Base-by-base conservation (phyloP, 2,888 invertebrate genomes). In the Mechanitis messenoides region DNA sequence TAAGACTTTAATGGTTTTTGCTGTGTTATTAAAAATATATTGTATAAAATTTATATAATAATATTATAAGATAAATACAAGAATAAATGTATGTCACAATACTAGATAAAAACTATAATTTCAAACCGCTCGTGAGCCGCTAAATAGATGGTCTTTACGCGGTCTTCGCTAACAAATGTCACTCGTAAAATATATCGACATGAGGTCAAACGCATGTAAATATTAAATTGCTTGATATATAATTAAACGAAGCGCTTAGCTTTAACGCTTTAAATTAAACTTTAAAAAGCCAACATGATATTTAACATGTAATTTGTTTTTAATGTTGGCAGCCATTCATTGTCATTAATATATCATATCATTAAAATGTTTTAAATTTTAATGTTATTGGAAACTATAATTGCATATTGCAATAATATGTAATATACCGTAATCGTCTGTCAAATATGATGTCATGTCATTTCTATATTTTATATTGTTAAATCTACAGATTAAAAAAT, bases 111-210 rank as follows among this genome's bases (percentile, higher is more conserved):
- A 62, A 55, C 59, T 58, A 55, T 54, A 53, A 58, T 47, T 59
- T 62, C 56, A 56, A 35, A 59, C 54, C 56, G 55, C 63, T 69
- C 72, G 69, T 71, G 71, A 68, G 68, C 64, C 65, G 61, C 62
- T 66, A 62, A 70, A 58, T 65, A 59, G 65, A 65, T 70, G 67
- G 59, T 65, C 65, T 69, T 67, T 69, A 61, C 55, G 59, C 59
- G 67, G 60, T 62, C 61, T 66, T 66, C 66, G 55, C 59, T 55
- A 65, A 64, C 66, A 68, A 71, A 71, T 72, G 71, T 71, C 71
- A 70, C 68, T 65, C 59, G 62, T 62, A 58, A 60, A 59, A 59
- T 64, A 60, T 67, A 61, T 60, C 53, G 58, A 53, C 47, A 38
- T 63, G 64, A 68, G 64, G 65, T 66, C 66, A 62, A 31, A 50